A percentile compares a stretch with the other conserved stretches of the same genome.
Conservation (phyloP, 2,888 invertebrate species). For the Theodoxus fluviatilis region DNA sequence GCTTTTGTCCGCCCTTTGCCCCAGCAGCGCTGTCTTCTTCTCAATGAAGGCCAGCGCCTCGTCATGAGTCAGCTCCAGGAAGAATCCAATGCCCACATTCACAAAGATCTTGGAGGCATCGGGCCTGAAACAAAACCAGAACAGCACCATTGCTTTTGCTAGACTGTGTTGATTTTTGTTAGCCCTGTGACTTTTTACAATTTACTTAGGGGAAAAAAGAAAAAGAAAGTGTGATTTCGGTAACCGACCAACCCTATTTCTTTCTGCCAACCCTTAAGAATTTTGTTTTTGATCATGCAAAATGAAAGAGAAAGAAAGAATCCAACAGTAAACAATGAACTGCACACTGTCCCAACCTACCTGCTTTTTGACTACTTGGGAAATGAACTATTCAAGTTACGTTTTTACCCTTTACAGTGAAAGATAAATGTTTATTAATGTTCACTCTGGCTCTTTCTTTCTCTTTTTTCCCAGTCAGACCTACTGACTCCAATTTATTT, state of each 20-base stretch:
- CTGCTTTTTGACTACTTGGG: no score
- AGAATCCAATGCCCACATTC: constrained; percentile 79
- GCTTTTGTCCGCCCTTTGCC: constrained; percentile 72
- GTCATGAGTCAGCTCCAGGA: constrained; percentile 75
- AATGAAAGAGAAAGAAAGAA: no score
- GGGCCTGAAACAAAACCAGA: constrained; percentile 45
- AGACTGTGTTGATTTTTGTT: background rate
- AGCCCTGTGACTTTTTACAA: background rate
- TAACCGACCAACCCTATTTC: background rate
- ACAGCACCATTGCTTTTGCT: background rate
- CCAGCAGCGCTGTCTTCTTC: constrained; percentile 74
- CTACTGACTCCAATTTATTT: no score
- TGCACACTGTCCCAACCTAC: no score
- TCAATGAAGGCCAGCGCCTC: constrained; percentile 79
- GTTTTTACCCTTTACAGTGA: no score
- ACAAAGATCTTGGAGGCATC: constrained; percentile 75
- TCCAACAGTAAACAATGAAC: no score
- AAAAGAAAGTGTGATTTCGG: background rate
- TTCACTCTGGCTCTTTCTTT: no score
- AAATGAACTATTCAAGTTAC: no score
- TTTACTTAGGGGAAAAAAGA: background rate
- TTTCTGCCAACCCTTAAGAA: background rate
- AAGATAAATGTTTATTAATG: no score
- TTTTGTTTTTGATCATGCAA: no score
- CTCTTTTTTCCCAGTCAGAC: no score